These are phyloP conservation scores for Jaculus jaculus DNA, from an alignment of 2,113 vertebrate genomes.

Conservation along the genomic window DNA sequence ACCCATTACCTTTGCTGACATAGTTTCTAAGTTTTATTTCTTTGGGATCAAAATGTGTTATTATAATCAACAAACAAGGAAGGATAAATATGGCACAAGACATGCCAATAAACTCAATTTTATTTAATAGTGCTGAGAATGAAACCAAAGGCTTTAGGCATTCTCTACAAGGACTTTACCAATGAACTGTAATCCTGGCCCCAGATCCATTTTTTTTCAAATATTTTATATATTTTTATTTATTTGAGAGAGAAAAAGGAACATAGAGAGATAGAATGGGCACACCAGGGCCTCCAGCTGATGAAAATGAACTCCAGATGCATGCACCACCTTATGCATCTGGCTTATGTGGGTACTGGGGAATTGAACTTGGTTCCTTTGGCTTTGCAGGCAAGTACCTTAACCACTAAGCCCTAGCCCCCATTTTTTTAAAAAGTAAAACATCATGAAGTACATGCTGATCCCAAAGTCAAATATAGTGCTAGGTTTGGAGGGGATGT, in stretches of 20 bases:
- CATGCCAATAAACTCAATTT: not conserved
- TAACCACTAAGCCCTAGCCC: too few relatives aligned
- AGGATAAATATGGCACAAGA: not conserved
- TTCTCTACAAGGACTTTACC: not conserved
- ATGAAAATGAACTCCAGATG: too few relatives aligned
- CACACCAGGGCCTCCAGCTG: too few relatives aligned
- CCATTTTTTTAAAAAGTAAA: not conserved
- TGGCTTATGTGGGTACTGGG: too few relatives aligned
- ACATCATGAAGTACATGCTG: not conserved
- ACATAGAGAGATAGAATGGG: too few relatives aligned
- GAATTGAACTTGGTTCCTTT: too few relatives aligned
- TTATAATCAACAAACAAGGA: constrained; percentile 24
- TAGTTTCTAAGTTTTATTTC: constrained; percentile 52
- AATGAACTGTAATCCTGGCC: not conserved
- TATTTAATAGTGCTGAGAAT: not conserved
- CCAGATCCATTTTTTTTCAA: not conserved
- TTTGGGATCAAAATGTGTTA: not conserved
- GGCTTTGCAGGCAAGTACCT: too few relatives aligned
- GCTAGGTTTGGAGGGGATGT: not conserved
- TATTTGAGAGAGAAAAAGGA: too few relatives aligned
- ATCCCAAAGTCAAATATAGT: not conserved
- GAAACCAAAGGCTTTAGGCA: not conserved
- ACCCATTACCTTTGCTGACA: constrained; percentile 39
- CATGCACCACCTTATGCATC: too few relatives aligned
- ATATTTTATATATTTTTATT: too few relatives aligned